These are phyloP conservation scores for Dasypogon diadema DNA, from an alignment of 2,888 invertebrate genomes.

Conservation along the genomic window DNA sequence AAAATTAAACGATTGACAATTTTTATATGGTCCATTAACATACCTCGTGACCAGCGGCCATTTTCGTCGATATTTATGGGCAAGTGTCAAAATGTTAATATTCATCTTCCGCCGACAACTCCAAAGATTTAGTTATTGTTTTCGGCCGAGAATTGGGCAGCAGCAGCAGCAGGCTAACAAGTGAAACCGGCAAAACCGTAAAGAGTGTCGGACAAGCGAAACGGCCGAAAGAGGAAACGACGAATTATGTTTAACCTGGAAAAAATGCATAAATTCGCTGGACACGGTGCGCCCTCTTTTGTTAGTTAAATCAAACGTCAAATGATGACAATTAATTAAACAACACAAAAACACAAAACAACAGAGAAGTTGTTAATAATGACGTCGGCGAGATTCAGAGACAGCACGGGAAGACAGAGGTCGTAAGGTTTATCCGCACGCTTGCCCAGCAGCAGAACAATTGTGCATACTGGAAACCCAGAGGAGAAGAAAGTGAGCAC, in stretches of 20 bases:
- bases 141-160: neutral
- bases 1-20: constrained; percentile 48
- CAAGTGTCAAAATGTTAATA: constrained; percentile 44
- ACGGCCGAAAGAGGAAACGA: neutral
- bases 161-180: neutral
- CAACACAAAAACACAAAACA: constrained; percentile 23
- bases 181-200: neutral
- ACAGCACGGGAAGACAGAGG: constrained; percentile 15
- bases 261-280: constrained; percentile 40
- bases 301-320: constrained; percentile 43
- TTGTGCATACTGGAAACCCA: constrained; percentile 2
- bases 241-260: neutral
- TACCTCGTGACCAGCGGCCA: constrained; percentile 1
- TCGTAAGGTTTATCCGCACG: neutral
- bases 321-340: constrained; percentile 44
- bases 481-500: constrained; percentile 43
- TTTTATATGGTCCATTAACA: constrained; percentile 41
- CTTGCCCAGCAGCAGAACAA: neutral
- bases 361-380: neutral
- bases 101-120: constrained; percentile 38
- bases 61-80: constrained; percentile 24
- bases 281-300: constrained; percentile 39
- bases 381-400: neutral
- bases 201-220: neutral
- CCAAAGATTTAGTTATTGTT: constrained; percentile 41